Percentiles rank a stretch among this genome's conserved stretches.
Conservation (phyloP, 2,888 invertebrate species). For the Deladenus siricidicola region DNA sequence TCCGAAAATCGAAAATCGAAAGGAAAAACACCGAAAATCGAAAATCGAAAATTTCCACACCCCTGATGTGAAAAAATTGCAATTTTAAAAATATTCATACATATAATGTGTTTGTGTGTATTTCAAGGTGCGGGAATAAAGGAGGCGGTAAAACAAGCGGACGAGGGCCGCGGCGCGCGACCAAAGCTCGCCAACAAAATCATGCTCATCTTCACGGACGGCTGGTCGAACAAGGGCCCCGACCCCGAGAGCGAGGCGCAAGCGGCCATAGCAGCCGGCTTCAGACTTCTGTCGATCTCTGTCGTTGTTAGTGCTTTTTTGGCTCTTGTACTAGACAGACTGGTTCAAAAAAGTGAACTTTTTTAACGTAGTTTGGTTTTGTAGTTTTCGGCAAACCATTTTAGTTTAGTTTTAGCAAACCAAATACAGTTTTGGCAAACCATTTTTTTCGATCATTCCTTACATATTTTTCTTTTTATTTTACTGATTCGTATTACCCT, state of each 20-base stretch:
- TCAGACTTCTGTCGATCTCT: constrained; percentile 45
- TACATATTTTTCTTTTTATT: constrained; percentile 14
- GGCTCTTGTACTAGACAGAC: no score
- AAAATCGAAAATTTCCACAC: no score
- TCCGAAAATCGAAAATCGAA: no score
- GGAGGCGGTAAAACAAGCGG: constrained; percentile 40
- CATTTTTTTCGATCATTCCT: constrained; percentile 2
- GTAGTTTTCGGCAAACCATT: no score
- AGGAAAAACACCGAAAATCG: no score
- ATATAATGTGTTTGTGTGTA: no score
- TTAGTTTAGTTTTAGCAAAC: no score
- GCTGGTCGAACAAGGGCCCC: constrained; percentile 49
- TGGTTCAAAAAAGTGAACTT: no score
- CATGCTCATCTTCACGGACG: constrained; percentile 51
- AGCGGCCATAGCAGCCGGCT: constrained; percentile 38
- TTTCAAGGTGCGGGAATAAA: constrained; percentile 44
- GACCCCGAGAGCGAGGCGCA: constrained; percentile 38
- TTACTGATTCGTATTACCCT: background rate
- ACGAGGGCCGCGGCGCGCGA: constrained; percentile 44
- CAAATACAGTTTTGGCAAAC: no score
- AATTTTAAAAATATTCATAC: no score
- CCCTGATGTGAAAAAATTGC: background rate
- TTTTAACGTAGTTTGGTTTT: no score
- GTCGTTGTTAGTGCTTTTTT: constrained; percentile 16
- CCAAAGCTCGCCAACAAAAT: constrained; percentile 48